Conservation (phyloP, 2,797 vertebrate species). For the Artibeus jamaicensis region DNA sequence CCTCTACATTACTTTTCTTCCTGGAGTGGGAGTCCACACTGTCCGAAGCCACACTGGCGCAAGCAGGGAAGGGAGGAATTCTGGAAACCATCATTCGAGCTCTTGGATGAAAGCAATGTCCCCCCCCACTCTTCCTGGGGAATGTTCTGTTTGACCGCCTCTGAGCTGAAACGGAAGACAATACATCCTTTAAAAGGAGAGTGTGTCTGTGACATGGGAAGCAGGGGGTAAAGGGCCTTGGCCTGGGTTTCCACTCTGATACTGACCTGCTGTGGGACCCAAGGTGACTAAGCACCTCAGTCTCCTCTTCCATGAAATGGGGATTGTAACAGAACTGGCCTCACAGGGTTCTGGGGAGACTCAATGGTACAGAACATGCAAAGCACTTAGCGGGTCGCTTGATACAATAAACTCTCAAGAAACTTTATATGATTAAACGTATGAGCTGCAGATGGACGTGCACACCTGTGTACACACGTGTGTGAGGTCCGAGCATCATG, state of each 20-base stretch:
- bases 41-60: background rate
- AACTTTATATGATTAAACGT: background rate
- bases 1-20: background rate
- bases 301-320: background rate
- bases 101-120: background rate
- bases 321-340: background rate
- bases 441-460: rapidly evolving
- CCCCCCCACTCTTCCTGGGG: background rate
- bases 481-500: background rate
- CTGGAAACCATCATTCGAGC: background rate
- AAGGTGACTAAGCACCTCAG: background rate
- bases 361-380: background rate
- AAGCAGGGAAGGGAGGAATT: background rate
- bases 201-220: background rate
- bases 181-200: background rate
- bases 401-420: background rate
- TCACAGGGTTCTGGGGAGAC: background rate
- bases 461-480: background rate
- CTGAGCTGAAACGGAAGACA: background rate
- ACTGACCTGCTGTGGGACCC: background rate
- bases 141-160: background rate
- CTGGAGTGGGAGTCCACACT: too few species aligned
- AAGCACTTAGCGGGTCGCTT: background rate
- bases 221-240: background rate
- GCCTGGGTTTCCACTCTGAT: background rate